phyloP scores from a whole-genome alignment of 2,113 vertebrate genomes.

The Microcebus griseorufus region DNA sequence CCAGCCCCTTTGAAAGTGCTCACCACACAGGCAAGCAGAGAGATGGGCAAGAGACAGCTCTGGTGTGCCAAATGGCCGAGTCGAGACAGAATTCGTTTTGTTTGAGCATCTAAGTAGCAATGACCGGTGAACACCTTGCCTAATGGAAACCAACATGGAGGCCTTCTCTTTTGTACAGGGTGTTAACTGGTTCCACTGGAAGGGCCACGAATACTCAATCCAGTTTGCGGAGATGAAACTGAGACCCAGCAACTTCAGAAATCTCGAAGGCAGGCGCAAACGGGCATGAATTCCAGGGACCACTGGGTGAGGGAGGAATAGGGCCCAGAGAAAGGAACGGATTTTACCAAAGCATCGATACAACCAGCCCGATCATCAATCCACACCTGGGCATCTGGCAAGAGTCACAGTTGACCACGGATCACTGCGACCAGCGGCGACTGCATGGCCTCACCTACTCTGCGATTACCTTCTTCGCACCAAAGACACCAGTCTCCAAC shows the following conservation, averaged over 20 bases:
- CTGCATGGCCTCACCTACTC: conserved; percentile 57
- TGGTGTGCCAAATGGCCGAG: neutral
- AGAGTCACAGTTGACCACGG: conserved; percentile 63
- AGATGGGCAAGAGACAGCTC: neutral
- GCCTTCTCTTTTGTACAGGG: conserved; percentile 85
- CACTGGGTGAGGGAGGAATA: neutral
- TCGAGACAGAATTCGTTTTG: neutral
- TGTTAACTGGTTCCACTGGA: conserved; percentile 99
- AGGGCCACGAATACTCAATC: conserved; percentile 97
- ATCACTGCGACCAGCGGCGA: neutral
- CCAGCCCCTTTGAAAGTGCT: neutral
- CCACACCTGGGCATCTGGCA: conserved; percentile 58
- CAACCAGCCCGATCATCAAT: conserved; percentile 51
- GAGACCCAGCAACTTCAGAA: conserved; percentile 95
- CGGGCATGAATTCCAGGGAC: conserved; percentile 86
- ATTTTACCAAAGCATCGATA: conserved; percentile 76
- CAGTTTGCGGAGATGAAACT: conserved; percentile 99
- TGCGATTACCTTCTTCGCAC: conserved; percentile 78
- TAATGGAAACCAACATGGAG: neutral
- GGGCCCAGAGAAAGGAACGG: conserved; percentile 65
- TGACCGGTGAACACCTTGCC: no score
- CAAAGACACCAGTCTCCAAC: conserved; percentile 85
- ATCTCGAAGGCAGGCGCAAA: conserved; percentile 96
- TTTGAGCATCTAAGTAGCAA: neutral
- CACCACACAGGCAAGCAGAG: neutral